phyloP scores from a whole-genome alignment of 2,888 invertebrate species.

The Dromius quadrimaculatus region DNA sequence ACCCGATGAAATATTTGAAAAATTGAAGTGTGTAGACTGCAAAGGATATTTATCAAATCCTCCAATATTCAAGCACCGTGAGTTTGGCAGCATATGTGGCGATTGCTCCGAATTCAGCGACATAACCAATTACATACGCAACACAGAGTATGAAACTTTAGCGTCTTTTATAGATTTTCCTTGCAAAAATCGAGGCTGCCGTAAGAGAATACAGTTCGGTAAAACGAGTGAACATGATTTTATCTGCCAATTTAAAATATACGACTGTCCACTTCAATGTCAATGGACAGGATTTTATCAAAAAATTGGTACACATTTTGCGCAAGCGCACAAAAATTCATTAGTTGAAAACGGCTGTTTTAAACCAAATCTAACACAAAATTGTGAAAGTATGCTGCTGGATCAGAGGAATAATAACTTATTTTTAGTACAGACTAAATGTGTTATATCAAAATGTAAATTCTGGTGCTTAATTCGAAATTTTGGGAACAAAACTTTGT shows the following conservation, averaged over 20 bases:
- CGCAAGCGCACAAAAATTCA: constrained; percentile 1
- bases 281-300: constrained; percentile 27
- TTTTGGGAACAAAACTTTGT: constrained; percentile 25
- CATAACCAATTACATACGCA: constrained; percentile 19
- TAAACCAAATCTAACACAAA: constrained; percentile 24
- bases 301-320: constrained; percentile 34
- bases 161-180: constrained; percentile 43
- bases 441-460: constrained; percentile 27
- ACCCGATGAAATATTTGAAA: constrained; percentile 39
- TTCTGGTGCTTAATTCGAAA: constrained; percentile 40
- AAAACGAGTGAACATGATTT: constrained; percentile 31
- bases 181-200: constrained; percentile 38
- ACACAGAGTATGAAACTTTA: constrained; percentile 42
- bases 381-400: constrained; percentile 19
- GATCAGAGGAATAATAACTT: constrained; percentile 3
- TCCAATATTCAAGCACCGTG: constrained; percentile 42
- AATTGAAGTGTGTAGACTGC: constrained; percentile 47
- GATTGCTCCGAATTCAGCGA: constrained; percentile 26
- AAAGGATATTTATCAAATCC: constrained; percentile 35
- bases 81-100: constrained; percentile 42
- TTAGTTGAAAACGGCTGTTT: constrained; percentile 27
- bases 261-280: constrained; percentile 41
- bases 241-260: constrained; percentile 35
- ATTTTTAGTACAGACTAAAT: constrained; percentile 39
- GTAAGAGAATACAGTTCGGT: constrained; percentile 26